phyloP scores from a whole-genome alignment of 1,140 invertebrate genomes.

The Vanessa tameamea region DNA sequence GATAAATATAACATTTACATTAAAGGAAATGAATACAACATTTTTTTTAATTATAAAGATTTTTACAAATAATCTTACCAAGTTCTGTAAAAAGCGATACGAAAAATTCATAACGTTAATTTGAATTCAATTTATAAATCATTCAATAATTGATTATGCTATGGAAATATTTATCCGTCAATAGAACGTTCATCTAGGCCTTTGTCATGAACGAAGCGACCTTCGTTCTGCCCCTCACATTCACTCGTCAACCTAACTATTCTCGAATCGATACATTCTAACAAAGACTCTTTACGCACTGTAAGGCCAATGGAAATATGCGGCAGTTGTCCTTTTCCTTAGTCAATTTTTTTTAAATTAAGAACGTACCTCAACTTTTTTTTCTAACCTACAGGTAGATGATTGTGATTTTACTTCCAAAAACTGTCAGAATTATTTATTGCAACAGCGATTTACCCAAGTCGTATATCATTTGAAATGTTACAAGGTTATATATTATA shows the following conservation, averaged over 20 bases:
- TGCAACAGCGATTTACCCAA: too few relatives aligned
- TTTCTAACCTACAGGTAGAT: too few relatives aligned
- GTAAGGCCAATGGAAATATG: conserved; percentile 28
- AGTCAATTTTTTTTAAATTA: neutral
- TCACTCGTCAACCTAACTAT: conserved; percentile 26
- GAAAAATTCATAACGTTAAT: too few relatives aligned
- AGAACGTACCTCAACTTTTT: neutral
- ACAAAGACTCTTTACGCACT: conserved; percentile 23
- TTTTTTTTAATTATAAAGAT: too few relatives aligned
- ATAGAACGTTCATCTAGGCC: conserved; percentile 39
- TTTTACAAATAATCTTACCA: too few relatives aligned
- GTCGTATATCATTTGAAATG: too few relatives aligned
- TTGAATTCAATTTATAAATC: neutral
- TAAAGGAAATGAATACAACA: too few relatives aligned
- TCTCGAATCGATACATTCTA: conserved; percentile 25
- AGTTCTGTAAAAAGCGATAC: too few relatives aligned
- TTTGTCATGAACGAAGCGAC: conserved; percentile 47
- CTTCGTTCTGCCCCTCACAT: conserved; percentile 40
- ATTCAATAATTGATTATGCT: neutral
- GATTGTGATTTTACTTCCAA: too few relatives aligned
- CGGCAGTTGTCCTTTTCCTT: conserved; percentile 25
- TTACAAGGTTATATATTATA: too few relatives aligned
- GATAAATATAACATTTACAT: too few relatives aligned
- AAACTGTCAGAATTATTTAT: too few relatives aligned
- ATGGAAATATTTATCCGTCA: conserved; percentile 25